Percentiles rank a stretch among this genome's conserved stretches.
These are phyloP conservation scores for Laodelphax striatellus DNA, from an alignment of 1,140 invertebrate species.

Conservation along the genomic window DNA sequence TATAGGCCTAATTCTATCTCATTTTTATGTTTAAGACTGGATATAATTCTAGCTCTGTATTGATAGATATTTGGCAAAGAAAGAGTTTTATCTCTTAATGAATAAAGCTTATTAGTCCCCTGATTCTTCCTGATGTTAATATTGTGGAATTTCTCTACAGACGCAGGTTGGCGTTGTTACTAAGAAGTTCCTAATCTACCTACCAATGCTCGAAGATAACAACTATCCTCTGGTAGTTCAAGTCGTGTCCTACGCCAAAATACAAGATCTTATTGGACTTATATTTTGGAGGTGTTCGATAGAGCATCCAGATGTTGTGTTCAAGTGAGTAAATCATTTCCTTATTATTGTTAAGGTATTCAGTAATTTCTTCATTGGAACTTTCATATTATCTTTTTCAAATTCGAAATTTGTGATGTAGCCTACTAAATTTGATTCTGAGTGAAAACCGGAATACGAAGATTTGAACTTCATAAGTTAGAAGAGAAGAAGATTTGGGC, in stretches of 20 bases:
- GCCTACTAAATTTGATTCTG: too few species aligned
- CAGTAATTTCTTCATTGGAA: not conserved
- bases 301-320: conserved; percentile 34
- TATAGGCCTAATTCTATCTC: too few species aligned
- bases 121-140: conserved; percentile 1
- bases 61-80: too few species aligned
- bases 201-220: conserved; percentile 71
- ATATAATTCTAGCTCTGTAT: too few species aligned
- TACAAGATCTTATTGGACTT: conserved; percentile 85
- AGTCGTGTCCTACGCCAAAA: conserved; percentile 71
- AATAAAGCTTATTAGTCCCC: too few species aligned
- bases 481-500: too few species aligned
- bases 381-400: conserved; percentile 3
- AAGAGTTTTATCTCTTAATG: too few species aligned
- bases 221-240: conserved; percentile 74
- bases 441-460: too few species aligned
- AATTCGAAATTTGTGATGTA: too few species aligned
- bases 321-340: conserved; percentile 45
- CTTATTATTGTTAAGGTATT: too few species aligned
- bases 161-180: conserved; percentile 60
- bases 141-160: conserved; percentile 28
- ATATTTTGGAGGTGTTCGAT: conserved; percentile 66
- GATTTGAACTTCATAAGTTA: too few species aligned
- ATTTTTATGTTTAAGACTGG: too few species aligned
- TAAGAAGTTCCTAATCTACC: conserved; percentile 73